Conservation (phyloP, 2,797 vertebrate species). For the Clamator glandarius region DNA sequence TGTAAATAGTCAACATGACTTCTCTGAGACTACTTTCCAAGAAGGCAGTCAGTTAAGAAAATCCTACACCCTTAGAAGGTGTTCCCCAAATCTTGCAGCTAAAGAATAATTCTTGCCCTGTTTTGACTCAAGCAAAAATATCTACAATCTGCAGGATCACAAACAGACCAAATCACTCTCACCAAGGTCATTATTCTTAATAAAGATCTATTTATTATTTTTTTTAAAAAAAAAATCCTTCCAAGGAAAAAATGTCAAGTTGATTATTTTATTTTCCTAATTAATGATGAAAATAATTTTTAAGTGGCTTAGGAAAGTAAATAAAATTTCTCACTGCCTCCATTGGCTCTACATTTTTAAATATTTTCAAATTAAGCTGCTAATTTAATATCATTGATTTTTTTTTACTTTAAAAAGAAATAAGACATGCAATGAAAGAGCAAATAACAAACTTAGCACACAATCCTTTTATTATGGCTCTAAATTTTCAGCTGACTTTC, state of each 20-base stretch:
- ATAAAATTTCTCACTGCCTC: neutral
- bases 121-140: neutral
- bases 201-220: neutral
- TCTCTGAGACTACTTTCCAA: neutral
- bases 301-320: neutral
- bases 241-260: neutral
- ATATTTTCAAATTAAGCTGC: neutral
- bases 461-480: neutral
- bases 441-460: neutral
- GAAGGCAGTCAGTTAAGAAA: neutral
- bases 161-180: neutral
- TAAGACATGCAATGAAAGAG: neutral
- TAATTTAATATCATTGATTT: neutral
- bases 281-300: neutral
- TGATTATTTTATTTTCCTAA: neutral
- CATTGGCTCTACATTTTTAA: neutral
- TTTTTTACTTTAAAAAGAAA: neutral
- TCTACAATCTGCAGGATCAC: neutral
- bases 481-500: neutral
- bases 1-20: neutral
- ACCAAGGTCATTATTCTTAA: neutral
- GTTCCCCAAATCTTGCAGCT: neutral
- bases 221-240: neutral
- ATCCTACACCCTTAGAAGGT: neutral
- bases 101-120: neutral